phyloP scores from a whole-genome alignment of 2,888 invertebrate species.

The Hoplodrina ambigua region DNA sequence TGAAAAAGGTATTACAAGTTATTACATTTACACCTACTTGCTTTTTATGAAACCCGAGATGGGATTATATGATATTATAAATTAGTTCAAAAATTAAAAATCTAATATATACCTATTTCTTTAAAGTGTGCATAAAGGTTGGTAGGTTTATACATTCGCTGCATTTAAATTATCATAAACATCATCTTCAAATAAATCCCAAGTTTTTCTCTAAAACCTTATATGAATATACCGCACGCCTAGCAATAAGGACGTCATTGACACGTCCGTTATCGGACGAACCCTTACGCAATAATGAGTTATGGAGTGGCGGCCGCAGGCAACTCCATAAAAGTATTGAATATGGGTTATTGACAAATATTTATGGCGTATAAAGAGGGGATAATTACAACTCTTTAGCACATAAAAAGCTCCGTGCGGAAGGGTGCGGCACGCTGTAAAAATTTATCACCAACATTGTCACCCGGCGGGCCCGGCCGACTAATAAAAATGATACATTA shows the following conservation, averaged over 20 bases:
- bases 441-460: conserved; percentile 86
- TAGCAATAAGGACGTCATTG: conserved; percentile 77
- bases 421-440: conserved; percentile 86
- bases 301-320: conserved; percentile 85
- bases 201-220: conserved; percentile 4
- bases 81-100: not conserved
- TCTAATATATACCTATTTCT: too few relatives aligned
- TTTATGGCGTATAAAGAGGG: conserved; percentile 89
- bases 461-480: conserved; percentile 75
- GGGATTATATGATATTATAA: too few relatives aligned
- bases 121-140: not conserved
- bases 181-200: conserved; percentile 2
- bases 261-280: conserved; percentile 76
- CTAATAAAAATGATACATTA: conserved; percentile 76
- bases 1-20: not conserved
- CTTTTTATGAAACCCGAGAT: too few relatives aligned
- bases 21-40: too few relatives aligned
- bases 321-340: conserved; percentile 88
- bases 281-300: conserved; percentile 86
- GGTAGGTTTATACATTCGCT: not conserved
- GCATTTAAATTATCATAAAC: conserved; percentile 15
- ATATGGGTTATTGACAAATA: conserved; percentile 90
- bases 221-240: conserved; percentile 43
- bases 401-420: conserved; percentile 85
- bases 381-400: conserved; percentile 90